Base-by-base conservation (phyloP, 2,888 invertebrate genomes). In the Cataglyphis albicans region DNA sequence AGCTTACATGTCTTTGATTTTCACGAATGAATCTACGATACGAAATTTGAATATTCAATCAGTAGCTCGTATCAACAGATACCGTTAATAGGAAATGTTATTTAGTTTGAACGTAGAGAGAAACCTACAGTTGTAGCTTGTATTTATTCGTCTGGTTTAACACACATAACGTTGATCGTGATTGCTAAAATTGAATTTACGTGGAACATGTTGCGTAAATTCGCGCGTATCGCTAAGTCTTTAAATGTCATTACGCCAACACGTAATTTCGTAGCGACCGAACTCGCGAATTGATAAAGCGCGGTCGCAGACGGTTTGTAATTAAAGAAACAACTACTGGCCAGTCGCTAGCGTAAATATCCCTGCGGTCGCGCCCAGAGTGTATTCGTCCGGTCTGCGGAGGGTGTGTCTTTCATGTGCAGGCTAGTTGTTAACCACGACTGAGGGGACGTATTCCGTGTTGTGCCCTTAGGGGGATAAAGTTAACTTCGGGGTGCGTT, bases 361-460 rank as follows among this genome's bases (percentile, higher is more conserved):
- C 61, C 65, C 67, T 63, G 67, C 25, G 75, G 82, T 85, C 81
- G 82, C 84, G 59, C 74, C 86, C 74, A 78, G 7, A 78, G 10
- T 29, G 63, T 52, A 2, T 68, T 25, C 52, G 78, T 72, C 18
- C 48, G 67, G n/a, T 52, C 73, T 63, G 9, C n/a, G 44, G 25
- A 86, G 86, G 88, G 88, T 72, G 88, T 84, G 87, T 78, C 88
- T 81, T 84, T 86, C 74, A 81, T 81, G 83, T 78, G 86, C 73
- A 32, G 25, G 5, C 68, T 64, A 81, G 84, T 81, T 78, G 29
- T 86, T 87, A 89, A 82, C 82, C 48, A 63, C 70, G 70, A 63
- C 64, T 65, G 64, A 55, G 44, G 44, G 80, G 57, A 81, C 44
- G 25, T 25, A 81, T 61, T 63, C 52, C 55, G 38, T 25, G 64